phyloP scores from a whole-genome alignment of 2,797 vertebrate genomes.

The Percopsis omiscomaycus region DNA sequence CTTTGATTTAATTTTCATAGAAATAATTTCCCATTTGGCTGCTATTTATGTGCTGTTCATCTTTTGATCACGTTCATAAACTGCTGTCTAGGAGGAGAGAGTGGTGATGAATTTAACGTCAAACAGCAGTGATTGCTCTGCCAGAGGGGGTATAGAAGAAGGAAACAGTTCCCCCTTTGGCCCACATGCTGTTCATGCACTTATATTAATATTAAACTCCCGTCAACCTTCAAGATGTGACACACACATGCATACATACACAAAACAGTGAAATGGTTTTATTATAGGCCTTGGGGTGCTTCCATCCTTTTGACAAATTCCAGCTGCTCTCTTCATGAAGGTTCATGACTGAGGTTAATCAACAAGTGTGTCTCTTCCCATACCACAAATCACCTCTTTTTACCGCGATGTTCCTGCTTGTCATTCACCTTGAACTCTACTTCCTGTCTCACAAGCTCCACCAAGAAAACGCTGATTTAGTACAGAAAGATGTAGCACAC shows the following conservation, averaged over 20 bases:
- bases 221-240: conserved; percentile 3
- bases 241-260: background rate
- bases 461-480: conserved; percentile 6
- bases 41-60: too few relatives aligned
- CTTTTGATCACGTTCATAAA: too few relatives aligned
- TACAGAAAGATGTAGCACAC: conserved; percentile 10
- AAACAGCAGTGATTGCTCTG: too few relatives aligned
- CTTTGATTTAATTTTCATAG: too few relatives aligned
- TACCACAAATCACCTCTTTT: conserved; percentile 26
- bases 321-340: conserved; percentile 57
- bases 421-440: conserved; percentile 5
- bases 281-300: conserved; percentile 26
- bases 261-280: conserved; percentile 36
- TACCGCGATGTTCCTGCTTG: background rate
- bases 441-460: conserved; percentile 5
- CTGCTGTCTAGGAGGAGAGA: too few relatives aligned
- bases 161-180: too few relatives aligned
- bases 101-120: too few relatives aligned
- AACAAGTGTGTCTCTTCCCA: conserved; percentile 55
- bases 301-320: conserved; percentile 36
- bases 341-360: conserved; percentile 68
- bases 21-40: too few relatives aligned
- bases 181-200: too few relatives aligned
- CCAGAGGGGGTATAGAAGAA: too few relatives aligned
- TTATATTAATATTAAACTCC: too few relatives aligned